A percentile compares a stretch with the other conserved stretches of the same genome.
Evolutionary conservation across 2,888 invertebrate genomes (phyloP).

Genomic region (Limnephilus rhombicus): DNA sequence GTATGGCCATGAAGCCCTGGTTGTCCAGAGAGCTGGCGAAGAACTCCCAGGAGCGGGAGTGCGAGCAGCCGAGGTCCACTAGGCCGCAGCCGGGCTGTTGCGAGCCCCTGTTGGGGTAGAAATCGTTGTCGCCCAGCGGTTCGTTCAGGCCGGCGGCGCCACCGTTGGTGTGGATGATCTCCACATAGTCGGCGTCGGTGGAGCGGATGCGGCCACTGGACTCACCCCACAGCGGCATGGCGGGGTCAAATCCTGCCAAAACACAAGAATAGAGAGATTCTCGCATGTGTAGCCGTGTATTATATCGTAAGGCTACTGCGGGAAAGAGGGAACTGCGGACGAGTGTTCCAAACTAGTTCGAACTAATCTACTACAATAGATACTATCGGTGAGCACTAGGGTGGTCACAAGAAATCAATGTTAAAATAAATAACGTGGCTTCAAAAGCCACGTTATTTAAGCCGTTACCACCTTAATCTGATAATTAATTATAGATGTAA

Average conservation of each 20-base stretch:
- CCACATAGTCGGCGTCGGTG: conserved; percentile 73
- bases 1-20: conserved; percentile 49
- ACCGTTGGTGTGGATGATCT: conserved; percentile 74
- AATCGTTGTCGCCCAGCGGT: conserved; percentile 75
- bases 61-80: conserved; percentile 49
- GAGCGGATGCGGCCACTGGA: conserved; percentile 69
- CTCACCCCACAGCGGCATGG: conserved; percentile 71
- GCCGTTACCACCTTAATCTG: too few species aligned
- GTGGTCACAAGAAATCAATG: too few species aligned
- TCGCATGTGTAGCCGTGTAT: too few species aligned
- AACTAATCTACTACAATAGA: too few species aligned
- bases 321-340: too few species aligned
- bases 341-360: too few species aligned
- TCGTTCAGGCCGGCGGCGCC: conserved; percentile 73
- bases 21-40: conserved; percentile 60
- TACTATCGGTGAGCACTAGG: too few species aligned
- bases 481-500: too few species aligned
- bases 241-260: conserved; percentile 73
- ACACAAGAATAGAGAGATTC: not conserved
- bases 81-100: conserved; percentile 72
- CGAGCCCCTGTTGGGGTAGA: conserved; percentile 72
- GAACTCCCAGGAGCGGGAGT: conserved; percentile 50
- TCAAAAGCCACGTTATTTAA: too few species aligned
- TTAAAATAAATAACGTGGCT: too few species aligned
- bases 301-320: too few species aligned